Base-by-base conservation (phyloP, 1,140 invertebrate genomes). In the Brachionus asplanchnoidis region DNA sequence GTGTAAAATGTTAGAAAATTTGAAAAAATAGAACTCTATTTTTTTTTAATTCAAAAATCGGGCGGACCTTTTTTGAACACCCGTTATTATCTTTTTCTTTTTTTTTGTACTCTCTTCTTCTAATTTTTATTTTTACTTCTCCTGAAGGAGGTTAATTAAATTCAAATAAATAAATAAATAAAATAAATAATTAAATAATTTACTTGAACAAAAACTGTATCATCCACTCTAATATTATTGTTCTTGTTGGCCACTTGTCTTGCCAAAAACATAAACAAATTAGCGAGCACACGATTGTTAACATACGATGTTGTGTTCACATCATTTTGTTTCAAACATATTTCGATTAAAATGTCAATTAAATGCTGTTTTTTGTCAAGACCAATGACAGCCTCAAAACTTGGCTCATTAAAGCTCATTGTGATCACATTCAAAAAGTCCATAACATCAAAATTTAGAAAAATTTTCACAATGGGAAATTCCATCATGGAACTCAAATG, bases 341-440 rank as follows among this genome's bases (percentile, higher is more conserved):
- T 50, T 26, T 77, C 12, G 6, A 85, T 80, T 20, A 85, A 66
- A 40, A 82, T 56, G 60, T 78, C 84, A 66, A 26, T 70, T 75
- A 68, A 42, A 32, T 73, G 17, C 73, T 85, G 70, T 36, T 66
- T 84, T 26, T 79, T 84, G 42, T 84, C 66, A 5, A 65, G 28
- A n/a, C 73, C 68, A 66, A 70, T 28, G 20, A 82, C 79, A 17
- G 79, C 79, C 26, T 82, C 79, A 12, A 82, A 82, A 68, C 79
- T 82, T 14, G 79, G 53, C 79, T 95, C 94, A 87, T 95, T 94
- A 91, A 96, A 96, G 53, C 95, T 94, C 87, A 96, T 91, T 14
- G 94, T 92, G 28, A 96, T 91, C 3, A 95, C 95, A 89, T 97
- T 96, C 2, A 97, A 90, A 87, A 96, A 96, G 87, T 96, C 95